Evolutionary conservation across 2,888 invertebrate species (phyloP), one percentile per base, ranked within the genome.

Genomic region (Coronaproctus castanopsis): DNA sequence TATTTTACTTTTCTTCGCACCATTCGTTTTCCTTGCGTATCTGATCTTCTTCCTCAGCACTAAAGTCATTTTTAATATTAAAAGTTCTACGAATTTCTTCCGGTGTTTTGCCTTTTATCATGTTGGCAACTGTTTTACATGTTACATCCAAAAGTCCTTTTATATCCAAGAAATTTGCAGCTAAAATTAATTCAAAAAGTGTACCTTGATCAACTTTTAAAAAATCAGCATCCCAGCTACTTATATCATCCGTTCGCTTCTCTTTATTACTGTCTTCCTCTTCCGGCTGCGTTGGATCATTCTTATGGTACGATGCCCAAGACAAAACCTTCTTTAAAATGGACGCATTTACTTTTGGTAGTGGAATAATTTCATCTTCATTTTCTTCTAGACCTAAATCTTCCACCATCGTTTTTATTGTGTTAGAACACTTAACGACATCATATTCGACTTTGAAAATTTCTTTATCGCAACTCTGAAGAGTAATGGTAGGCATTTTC

Each of bases 161-260:
- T 64, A 96, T 96, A 69, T 96, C 95, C 68, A 97, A 76, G 71
- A 96, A 97, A 73, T 97, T 96, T 8, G 96, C 95, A 55, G 96
- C 95, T 61, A 66, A 59, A 61, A 67, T 69, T 2, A 67, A 63
- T 60, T 66, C 67, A 60, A 67, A 67, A 1, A 68, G 71, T 66
- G 69, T 77, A 62, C 91, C 93, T 72, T 96, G 95, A 71, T 96
- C 95, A 36, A 97, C 96, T 78, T 98, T 98, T 8, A 99, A 75
- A 70, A 98, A 98, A 72, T 98, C 97, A 0, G 93, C 91, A 76
- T 98, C 98, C 98, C 98, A 98, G 0, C 92, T 91, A 22, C 90
- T 90, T 66, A 98, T 98, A 70, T 98, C 97, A 71, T 98, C 97
- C 0, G 97, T 97, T n/a, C 97, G 78, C 69, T 96, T 97, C 70